Evolutionary conservation across 1,140 invertebrate genomes (phyloP), one percentile per base, ranked within the genome.

Genomic region (Drosophila carrolli): DNA sequence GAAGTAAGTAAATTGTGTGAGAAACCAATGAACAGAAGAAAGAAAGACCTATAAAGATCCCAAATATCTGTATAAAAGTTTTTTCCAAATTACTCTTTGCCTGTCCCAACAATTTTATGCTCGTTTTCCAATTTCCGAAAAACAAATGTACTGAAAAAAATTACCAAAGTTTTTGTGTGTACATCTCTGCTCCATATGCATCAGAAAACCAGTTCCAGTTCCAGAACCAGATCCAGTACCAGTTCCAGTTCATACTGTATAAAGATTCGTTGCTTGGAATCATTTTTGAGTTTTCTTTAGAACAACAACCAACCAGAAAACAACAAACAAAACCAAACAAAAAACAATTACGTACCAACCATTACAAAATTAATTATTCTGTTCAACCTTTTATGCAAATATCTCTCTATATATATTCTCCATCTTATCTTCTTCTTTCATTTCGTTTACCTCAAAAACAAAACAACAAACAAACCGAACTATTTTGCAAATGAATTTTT

Each of bases 1-100:
- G 85, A 90, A 90, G 85, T 90, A 90, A 90, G 85, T 89, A 84
- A 89, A 76, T 79, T 80, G 76, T 72, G 84, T 88, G 72, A 73
- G 53, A 57, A 88, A 83, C 57, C 58, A 65, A 71, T 75, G 57
- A 88, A 67, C 59, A 61, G 63, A 53, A 67, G 38, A 66, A 79
- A 44, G 32, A 82, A 78, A 62, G 67, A 63, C 60, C 65, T 16
- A 66, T 44, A 35, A 51, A 37, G 0, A 11, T 53, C 27, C 57
- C 57, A 44, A 55, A 72, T 63, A 50, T 43, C 38, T 58, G 68
- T 70, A 72, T 14, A 65, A 76, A 68, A 38, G 23, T 56, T 68
- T 68, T 66, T 32, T 66, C 44, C 43, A 38, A 65, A 50, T 40
- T 66, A 60, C 37, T 43, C 32, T 67, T 43, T 68, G 67, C 66